Evolutionary conservation across 2,888 invertebrate genomes (phyloP).

Genomic region (Thecocarcelia acutangulata): DNA sequence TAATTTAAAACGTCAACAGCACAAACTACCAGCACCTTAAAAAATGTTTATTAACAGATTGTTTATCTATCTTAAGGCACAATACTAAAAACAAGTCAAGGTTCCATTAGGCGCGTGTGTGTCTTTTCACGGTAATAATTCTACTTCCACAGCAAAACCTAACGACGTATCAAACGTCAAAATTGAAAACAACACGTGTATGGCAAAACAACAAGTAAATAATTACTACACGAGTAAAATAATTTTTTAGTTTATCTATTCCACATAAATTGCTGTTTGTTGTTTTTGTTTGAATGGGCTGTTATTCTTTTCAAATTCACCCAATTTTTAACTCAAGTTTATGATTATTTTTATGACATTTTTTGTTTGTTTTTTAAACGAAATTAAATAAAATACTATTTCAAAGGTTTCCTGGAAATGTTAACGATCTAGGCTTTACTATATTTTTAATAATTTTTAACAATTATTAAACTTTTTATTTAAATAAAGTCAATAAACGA

Average conservation of each 20-base stretch:
- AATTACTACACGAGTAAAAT: not conserved
- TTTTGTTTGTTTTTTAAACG: not conserved
- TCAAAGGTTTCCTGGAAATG: not conserved
- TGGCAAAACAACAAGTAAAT: conserved; percentile 1
- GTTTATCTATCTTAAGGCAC: conserved; percentile 3
- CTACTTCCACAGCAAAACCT: conserved; percentile 3
- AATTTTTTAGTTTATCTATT: conserved; percentile 19
- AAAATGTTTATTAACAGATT: conserved; percentile 50
- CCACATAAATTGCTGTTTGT: not conserved
- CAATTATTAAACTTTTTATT: conserved; percentile 24
- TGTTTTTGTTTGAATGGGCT: not conserved
- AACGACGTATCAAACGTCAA: conserved; percentile 12
- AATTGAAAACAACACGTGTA: conserved; percentile 21
- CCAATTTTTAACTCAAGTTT: not conserved
- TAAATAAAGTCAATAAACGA: conserved; percentile 62
- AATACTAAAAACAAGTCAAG: conserved; percentile 56
- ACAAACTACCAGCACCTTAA: conserved; percentile 2
- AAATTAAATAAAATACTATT: conserved; percentile 21
- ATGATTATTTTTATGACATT: not conserved
- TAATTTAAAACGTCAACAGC: not conserved
- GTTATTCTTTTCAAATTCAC: not conserved
- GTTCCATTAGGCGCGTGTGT: conserved; percentile 57
- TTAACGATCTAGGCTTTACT: not conserved
- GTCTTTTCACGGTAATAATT: not conserved
- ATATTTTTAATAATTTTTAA: not conserved